Base-by-base conservation (phyloP, 2,888 invertebrate species). In the Stenurella melanura region DNA sequence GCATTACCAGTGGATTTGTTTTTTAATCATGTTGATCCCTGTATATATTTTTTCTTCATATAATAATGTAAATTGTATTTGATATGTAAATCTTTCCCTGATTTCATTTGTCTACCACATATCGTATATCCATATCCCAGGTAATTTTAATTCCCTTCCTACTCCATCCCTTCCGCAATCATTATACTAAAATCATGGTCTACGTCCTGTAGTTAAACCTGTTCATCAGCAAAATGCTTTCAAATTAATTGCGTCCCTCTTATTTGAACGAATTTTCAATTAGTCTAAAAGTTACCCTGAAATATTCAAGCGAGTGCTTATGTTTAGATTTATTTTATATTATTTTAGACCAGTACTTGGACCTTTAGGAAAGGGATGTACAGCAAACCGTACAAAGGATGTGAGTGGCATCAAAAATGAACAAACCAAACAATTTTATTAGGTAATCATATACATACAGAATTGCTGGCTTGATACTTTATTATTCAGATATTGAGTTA, bases 191-290 rank as follows among this genome's bases (percentile, higher is more conserved):
- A 71, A 71, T 71, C 42, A 15, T 34, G 69, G 58, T 50, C 18
- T 26, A 70, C 72, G 54, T 42, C 26, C 72, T n/a, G 26, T n/a
- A 63, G 21, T 63, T 19, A 72, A 70, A 67, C n/a, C 67, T 56
- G 77, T 78, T 82, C 80, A 77, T 82, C 82, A 79, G 80, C 79
- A 77, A 80, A 81, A 81, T 78, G 82, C 83, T 83, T 82, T 83
- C 74, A 83, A 78, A 82, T 82, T 83, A 83, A 83, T 83, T 81
- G 79, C 82, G 58, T 70, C 74, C 73, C 78, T 78, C 67, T 76
- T 83, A 83, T 83, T 82, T 81, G 80, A 77, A 81, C 83, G 78
- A 83, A 82, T 82, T 83, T 85, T 81, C 83, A 84, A 85, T 84
- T 83, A 85, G 84, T 80, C 83, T 83, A 77, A 83, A 82, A 82